These are phyloP conservation scores for Sitophilus oryzae DNA, from an alignment of 1,140 invertebrate genomes.

Conservation along the genomic window DNA sequence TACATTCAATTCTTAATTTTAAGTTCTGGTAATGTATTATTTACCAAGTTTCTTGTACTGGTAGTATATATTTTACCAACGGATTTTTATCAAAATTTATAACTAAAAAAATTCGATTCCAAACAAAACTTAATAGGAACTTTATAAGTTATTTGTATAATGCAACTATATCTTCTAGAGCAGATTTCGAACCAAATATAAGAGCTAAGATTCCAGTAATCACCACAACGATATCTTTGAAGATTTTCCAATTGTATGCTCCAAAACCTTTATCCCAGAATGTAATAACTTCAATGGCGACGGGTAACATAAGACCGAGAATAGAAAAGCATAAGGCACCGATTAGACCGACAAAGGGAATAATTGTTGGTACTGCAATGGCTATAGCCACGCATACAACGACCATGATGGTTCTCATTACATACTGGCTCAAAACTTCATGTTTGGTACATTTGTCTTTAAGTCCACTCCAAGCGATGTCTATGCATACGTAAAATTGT, in stretches of 20 bases:
- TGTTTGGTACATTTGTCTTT: conserved; percentile 65
- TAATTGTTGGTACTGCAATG: conserved; percentile 79
- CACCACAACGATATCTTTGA: conserved; percentile 70
- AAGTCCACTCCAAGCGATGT: conserved; percentile 69
- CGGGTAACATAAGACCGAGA: conserved; percentile 86
- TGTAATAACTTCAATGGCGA: conserved; percentile 77
- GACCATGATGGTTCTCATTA: conserved; percentile 61
- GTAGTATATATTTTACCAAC: too few species aligned
- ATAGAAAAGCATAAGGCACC: conserved; percentile 93
- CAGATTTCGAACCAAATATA: conserved; percentile 72
- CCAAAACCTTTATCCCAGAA: conserved; percentile 73
- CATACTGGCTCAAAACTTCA: conserved; percentile 68
- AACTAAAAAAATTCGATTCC: background rate
- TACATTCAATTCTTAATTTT: too few species aligned
- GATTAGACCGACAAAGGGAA: conserved; percentile 85
- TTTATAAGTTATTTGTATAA: conserved; percentile 36
- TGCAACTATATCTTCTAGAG: conserved; percentile 61
- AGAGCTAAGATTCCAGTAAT: conserved; percentile 70
- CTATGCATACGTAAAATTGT: conserved; percentile 91
- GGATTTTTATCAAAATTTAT: background rate
- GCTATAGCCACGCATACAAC: conserved; percentile 70
- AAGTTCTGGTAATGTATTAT: too few species aligned
- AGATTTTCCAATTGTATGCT: conserved; percentile 61
- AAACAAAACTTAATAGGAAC: background rate
- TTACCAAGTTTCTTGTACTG: too few species aligned